phyloP scores from a whole-genome alignment of 2,797 vertebrate genomes.

The Thalassophryne amazonica region DNA sequence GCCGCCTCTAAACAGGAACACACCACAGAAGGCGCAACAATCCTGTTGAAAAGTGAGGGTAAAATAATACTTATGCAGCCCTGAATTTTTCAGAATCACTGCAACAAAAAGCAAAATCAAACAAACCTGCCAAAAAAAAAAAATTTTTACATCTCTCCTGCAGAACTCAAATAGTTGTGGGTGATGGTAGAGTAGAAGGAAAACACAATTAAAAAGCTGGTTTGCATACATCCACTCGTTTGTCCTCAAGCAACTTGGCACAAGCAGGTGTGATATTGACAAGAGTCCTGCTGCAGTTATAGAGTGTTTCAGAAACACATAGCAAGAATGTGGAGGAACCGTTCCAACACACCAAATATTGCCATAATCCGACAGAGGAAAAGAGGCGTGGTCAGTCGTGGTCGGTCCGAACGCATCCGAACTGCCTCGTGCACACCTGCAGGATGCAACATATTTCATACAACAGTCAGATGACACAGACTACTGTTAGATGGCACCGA shows the following conservation, averaged over 20 bases:
- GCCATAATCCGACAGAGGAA: conserved; percentile 7
- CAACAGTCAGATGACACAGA: too few species aligned
- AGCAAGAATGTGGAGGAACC: too few species aligned
- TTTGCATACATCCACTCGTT: conserved; percentile 16
- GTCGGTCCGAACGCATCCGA: too few species aligned
- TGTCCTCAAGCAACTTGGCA: conserved; percentile 37
- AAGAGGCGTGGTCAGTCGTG: too few species aligned
- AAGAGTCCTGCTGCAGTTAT: conserved; percentile 45
- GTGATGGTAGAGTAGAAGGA: conserved; percentile 23
- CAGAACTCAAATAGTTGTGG: conserved; percentile 17
- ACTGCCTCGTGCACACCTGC: too few species aligned
- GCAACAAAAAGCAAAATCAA: conserved; percentile 50
- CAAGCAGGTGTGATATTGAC: conserved; percentile 56
- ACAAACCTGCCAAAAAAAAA: conserved; percentile 26
- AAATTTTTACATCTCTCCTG: conserved; percentile 24
- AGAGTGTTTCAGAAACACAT: too few species aligned
- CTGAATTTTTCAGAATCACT: conserved; percentile 47
- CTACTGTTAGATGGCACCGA: too few species aligned
- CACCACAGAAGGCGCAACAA: conserved; percentile 21
- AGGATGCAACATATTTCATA: too few species aligned
- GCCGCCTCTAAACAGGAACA: conserved; percentile 27
- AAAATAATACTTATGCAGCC: conserved; percentile 33
- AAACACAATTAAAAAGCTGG: conserved; percentile 20
- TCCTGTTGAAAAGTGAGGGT: conserved; percentile 36
- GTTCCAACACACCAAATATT: too few species aligned